A percentile compares a stretch with the other conserved stretches of the same genome.
phyloP scores from a whole-genome alignment of 2,888 invertebrate genomes.

The Aelia acuminata region DNA sequence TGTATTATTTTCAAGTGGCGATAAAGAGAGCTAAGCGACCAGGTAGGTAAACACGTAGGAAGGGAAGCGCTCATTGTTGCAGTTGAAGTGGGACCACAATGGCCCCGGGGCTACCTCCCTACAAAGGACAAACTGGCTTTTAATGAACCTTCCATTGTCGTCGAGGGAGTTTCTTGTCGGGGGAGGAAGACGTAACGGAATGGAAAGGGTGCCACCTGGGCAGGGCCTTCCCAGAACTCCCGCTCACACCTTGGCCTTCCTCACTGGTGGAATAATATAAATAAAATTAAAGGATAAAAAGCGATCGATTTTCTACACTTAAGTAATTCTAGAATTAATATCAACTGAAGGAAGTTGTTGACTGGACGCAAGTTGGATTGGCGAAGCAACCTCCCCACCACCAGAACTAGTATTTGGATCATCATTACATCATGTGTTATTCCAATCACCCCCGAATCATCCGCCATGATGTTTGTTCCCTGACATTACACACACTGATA shows the following conservation, averaged over 20 bases:
- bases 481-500: no score
- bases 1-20: conserved; percentile 17
- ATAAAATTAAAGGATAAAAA: no score
- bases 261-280: no score
- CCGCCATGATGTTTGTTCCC: no score
- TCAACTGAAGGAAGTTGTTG: no score
- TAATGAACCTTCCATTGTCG: conserved; percentile 55
- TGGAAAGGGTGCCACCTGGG: conserved; percentile 37
- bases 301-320: no score
- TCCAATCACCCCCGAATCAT: no score
- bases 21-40: neutral
- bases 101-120: conserved; percentile 32
- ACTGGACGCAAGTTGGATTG: no score
- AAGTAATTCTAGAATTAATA: no score
- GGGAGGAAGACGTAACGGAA: conserved; percentile 47
- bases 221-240: conserved; percentile 28
- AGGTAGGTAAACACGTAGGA: conserved; percentile 48
- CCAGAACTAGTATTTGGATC: no score
- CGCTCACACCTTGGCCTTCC: neutral
- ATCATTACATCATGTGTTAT: no score
- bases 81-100: conserved; percentile 24
- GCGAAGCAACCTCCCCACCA: no score
- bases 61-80: neutral
- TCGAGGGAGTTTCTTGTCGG: conserved; percentile 2
- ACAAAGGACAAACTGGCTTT: conserved; percentile 57